Evolutionary conservation across 2,113 vertebrate species (phyloP).

Genomic region (Xiphophorus couchianus): DNA sequence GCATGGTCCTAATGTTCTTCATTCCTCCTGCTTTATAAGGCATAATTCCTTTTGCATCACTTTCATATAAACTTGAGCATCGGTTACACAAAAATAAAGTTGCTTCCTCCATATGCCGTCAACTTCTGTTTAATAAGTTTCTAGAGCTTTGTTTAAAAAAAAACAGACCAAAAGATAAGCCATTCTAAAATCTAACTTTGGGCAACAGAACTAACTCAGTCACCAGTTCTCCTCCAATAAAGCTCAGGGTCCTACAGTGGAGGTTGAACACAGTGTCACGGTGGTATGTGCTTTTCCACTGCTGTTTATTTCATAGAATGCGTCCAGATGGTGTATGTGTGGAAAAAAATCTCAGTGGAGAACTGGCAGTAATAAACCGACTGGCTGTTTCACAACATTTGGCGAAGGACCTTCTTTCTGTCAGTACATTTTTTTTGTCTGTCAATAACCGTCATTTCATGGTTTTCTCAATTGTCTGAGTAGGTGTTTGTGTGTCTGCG

Average conservation of each 20-base stretch:
- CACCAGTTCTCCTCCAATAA: not conserved
- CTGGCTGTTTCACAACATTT: constrained; percentile 33
- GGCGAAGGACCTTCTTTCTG: constrained; percentile 20
- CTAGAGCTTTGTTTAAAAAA: too few species aligned
- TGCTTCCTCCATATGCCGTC: too few species aligned
- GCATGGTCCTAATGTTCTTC: too few species aligned
- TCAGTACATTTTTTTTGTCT: constrained; percentile 25
- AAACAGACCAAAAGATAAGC: too few species aligned
- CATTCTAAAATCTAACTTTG: not conserved
- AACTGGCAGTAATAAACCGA: constrained; percentile 34
- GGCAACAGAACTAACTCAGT: not conserved
- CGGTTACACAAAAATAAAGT: too few species aligned
- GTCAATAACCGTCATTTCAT: constrained; percentile 20
- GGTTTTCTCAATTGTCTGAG: not conserved
- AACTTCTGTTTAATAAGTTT: too few species aligned
- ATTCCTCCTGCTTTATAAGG: too few species aligned
- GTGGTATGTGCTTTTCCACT: constrained; percentile 47
- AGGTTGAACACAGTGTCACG: constrained; percentile 18
- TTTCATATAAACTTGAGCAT: too few species aligned
- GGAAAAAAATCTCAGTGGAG: constrained; percentile 12
- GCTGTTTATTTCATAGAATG: constrained; percentile 55
- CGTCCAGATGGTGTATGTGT: constrained; percentile 56
- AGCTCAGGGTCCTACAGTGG: constrained; percentile 12
- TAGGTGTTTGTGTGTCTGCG: not conserved
- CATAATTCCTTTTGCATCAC: too few species aligned